A percentile compares a stretch with the other conserved stretches of the same genome.
Conservation (phyloP, 2,888 invertebrate species). For the Didymodactylos carnosus region DNA sequence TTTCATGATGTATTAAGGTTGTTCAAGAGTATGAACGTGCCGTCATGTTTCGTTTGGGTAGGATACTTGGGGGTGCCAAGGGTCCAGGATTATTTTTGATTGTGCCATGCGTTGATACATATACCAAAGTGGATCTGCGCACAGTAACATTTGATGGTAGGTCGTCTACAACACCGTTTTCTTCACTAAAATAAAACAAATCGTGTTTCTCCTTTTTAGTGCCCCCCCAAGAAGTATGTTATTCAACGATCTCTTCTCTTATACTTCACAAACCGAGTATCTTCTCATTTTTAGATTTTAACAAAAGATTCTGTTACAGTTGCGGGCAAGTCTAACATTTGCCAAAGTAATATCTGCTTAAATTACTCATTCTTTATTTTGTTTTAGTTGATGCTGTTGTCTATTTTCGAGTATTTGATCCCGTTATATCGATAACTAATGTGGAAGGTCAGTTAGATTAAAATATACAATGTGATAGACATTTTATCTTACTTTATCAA, state of each 20-base stretch:
- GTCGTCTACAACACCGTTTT: too few relatives aligned
- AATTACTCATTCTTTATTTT: too few relatives aligned
- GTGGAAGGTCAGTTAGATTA: too few relatives aligned
- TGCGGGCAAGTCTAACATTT: too few relatives aligned
- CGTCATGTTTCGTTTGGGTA: constrained; percentile 70
- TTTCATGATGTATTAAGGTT: not conserved
- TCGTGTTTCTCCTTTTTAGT: constrained; percentile 18
- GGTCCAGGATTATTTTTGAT: constrained; percentile 75
- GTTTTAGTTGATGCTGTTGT: constrained; percentile 34
- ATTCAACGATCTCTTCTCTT: not conserved
- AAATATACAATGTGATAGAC: too few relatives aligned
- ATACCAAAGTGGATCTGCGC: constrained; percentile 17
- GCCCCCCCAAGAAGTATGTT: constrained; percentile 16
- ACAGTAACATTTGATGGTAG: constrained; percentile 18
- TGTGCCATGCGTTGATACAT: constrained; percentile 47
- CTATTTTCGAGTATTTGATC: constrained; percentile 28
- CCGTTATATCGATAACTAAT: constrained; percentile 24
- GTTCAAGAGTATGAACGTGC: constrained; percentile 78
- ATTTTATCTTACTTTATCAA: constrained; percentile 1
- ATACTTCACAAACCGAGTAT: not conserved
- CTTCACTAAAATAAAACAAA: too few relatives aligned
- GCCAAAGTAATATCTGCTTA: too few relatives aligned
- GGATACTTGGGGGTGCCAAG: constrained; percentile 82
- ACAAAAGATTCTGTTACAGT: constrained; percentile 31
- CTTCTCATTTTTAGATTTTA: constrained; percentile 15